Conservation (phyloP, 2,888 invertebrate genomes). For the Orthosia cruda region DNA sequence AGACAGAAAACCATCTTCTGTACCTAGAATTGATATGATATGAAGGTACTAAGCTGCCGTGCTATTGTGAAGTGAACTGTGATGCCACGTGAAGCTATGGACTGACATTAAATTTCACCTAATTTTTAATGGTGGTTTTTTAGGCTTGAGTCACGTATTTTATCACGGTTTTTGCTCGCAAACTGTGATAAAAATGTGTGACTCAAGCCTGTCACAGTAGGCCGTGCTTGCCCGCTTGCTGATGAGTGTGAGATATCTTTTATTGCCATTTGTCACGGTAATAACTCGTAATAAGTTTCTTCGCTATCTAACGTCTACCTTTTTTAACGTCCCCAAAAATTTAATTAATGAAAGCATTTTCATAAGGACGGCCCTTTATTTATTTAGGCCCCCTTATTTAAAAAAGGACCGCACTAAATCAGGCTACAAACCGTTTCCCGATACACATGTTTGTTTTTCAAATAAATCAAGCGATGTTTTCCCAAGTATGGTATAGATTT, state of each 20-base stretch:
- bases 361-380: neutral
- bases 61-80: too few relatives aligned
- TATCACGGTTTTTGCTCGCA: too few relatives aligned
- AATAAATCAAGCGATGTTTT: slow-evolving; percentile 50
- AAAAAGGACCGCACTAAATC: neutral
- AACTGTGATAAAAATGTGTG: too few relatives aligned
- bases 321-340: neutral
- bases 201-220: too few relatives aligned
- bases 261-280: neutral
- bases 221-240: too few relatives aligned
- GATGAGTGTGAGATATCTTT: neutral
- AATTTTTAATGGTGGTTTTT: too few relatives aligned
- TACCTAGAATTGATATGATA: too few relatives aligned
- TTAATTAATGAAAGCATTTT: neutral
- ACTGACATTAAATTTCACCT: too few relatives aligned
- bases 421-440: neutral
- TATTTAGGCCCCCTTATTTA: neutral
- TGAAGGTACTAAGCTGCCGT: too few relatives aligned
- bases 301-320: neutral
- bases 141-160: too few relatives aligned
- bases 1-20: too few relatives aligned
- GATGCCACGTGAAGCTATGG: too few relatives aligned
- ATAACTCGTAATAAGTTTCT: neutral
- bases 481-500: slow-evolving; percentile 37
- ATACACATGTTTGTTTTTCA: slow-evolving; percentile 46